Evolutionary conservation across 2,888 invertebrate species (phyloP), one percentile per base, ranked within the genome.

Genomic region (Melangyna quadrimaculata): DNA sequence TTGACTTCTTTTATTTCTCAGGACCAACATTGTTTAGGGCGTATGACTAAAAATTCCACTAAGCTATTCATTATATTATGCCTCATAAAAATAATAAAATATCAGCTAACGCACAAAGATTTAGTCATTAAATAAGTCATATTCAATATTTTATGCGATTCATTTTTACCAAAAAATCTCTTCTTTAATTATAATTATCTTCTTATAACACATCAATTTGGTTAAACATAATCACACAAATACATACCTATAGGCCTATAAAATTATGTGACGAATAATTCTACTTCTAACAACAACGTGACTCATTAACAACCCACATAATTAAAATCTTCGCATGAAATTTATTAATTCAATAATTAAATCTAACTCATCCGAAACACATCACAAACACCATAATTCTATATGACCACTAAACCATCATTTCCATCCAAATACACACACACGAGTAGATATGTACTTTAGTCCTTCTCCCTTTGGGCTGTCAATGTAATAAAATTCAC

Each of bases 381-480:
- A 81, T 81, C 63, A 78, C 48, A 81, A 77, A 61, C 69, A 65
- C 77, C 63, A 78, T 37, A 59, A 37, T 59, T 78, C 72, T 61
- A 63, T 61, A 63, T 51, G 77, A 77, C 77, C 86, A 73, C 73
- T 77, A 73, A 81, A 84, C 80, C 72, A 40, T 45, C 51, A 67
- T 61, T 22, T 35, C 32, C 32, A 29, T 35, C 17, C 32, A 35
- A n/a, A n/a, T n/a, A n/a, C n/a, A n/a, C n/a, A n/a, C 9, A 14
- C 9, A 17, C 29, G 12, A 12, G 27, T 27, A 3, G 3, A 43
- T 32, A 57, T 19, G 45, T 72, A 59, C 75, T 72, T 35, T 77
- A 63, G 69, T 69, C 57, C 65, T 59, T 71, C 9, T 24, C 48
- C 37, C 17, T 17, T 29, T 27, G 35, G 35, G 1, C 69, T 29